Base-by-base conservation (phyloP, 2,888 invertebrate genomes). In the Leucozona laternaria region DNA sequence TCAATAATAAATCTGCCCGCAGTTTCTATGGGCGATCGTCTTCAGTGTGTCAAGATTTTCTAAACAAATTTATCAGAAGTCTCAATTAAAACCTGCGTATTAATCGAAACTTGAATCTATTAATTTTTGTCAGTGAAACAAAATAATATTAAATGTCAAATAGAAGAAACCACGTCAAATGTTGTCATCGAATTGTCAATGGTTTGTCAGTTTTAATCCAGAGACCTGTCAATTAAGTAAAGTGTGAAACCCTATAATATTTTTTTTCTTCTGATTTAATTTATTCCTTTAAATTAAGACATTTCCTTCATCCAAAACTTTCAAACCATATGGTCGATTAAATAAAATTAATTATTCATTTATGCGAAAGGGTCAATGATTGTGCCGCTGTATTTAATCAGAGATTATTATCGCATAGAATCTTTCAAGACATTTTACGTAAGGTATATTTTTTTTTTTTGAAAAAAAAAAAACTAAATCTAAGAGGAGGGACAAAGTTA, bases 261-360 rank as follows among this genome's bases (percentile, higher is more conserved):
- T 7, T 25, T 22, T 25, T 13, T 6, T 13, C 5, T 28, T 60
- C 15, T 20, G 20, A 28, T 13, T 17, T 45, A 45, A 45, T 66
- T 66, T 34, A 66, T 64, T 66, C 31, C 20, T 8, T 17, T 34
- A 55, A 82, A 77, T 80, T 62, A 72, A 85, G 80, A 80, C 72
- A 77, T 85, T 68, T 71, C 53, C 76, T 55, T 72, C 72, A 62
- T 48, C 4, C 13, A 55, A 50, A 84, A 60, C 53, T 66, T 84
- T 58, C 50, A 34, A 17, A 13, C n/a, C n/a, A n/a, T 22, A 48
- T 53, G 17, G 13, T 11, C 11, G 6, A 22, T 78, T 17, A 34
- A 20, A 50, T 15, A 15, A 8, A 64, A 80, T 85, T 64, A 77
- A 81, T 85, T 48, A 85, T 85, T 85, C 85, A 85, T 85, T 78